A percentile compares a stretch with the other conserved stretches of the same genome.
Evolutionary conservation across 2,888 invertebrate genomes (phyloP).

Genomic region (Julus scanicus): DNA sequence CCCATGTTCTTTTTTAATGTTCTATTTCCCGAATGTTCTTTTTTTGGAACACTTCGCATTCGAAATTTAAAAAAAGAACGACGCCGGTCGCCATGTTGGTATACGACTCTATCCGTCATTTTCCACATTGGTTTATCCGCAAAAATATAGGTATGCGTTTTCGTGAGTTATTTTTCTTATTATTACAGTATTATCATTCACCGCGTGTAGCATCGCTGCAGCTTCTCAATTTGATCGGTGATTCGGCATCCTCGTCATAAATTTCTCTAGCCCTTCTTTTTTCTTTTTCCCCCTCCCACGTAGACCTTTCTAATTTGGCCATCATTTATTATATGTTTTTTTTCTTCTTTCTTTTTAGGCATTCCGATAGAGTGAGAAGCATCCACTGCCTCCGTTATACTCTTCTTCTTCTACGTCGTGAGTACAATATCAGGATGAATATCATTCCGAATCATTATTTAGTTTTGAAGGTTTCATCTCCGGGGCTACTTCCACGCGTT

Average conservation of each 20-base stretch:
- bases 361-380: constrained; percentile 24
- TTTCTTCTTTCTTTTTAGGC: background rate
- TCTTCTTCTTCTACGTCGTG: background rate
- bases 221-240: background rate
- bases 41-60: too few relatives aligned
- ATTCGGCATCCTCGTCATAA: background rate
- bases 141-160: background rate
- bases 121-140: background rate
- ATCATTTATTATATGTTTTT: background rate
- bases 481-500: background rate
- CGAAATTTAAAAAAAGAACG: too few relatives aligned
- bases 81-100: background rate
- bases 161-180: background rate
- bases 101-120: too few relatives aligned
- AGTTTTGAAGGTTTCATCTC: constrained; percentile 42
- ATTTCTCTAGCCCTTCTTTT: background rate
- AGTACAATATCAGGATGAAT: constrained; percentile 4
- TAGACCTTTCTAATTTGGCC: constrained; percentile 27
- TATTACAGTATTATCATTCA: constrained; percentile 22
- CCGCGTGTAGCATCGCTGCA: background rate
- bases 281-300: background rate
- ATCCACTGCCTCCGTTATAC: background rate
- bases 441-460: constrained; percentile 28
- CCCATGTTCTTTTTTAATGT: too few relatives aligned
- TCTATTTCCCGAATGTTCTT: too few relatives aligned